Conservation (phyloP, 2,113 vertebrate species). For the Lycaon pictus region DNA sequence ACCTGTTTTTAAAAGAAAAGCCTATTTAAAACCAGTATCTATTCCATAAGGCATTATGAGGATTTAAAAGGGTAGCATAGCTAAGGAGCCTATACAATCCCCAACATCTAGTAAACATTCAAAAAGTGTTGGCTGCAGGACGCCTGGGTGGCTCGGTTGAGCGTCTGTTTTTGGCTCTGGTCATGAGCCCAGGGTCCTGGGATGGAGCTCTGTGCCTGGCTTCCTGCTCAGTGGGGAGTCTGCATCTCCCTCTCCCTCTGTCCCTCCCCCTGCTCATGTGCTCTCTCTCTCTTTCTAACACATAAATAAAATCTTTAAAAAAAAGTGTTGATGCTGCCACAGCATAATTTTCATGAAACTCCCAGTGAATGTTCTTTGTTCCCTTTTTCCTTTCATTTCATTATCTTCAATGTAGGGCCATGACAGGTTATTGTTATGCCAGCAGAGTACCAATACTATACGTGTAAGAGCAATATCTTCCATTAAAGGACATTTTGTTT, state of each 20-base stretch:
- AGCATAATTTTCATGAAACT: background rate
- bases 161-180: background rate
- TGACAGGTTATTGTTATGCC: background rate
- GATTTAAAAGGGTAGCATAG: constrained; percentile 31
- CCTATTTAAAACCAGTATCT: background rate
- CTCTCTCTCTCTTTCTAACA: background rate
- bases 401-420: background rate
- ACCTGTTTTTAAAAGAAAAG: background rate
- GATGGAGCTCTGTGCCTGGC: background rate
- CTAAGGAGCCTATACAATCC: background rate
- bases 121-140: background rate
- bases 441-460: background rate
- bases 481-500: background rate
- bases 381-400: background rate
- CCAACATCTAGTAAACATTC: background rate
- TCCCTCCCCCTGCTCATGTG: background rate
- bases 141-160: background rate
- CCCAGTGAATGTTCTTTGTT: background rate
- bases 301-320: background rate
- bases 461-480: background rate
- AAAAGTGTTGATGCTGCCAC: background rate
- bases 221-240: background rate
- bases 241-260: background rate
- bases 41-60: background rate
- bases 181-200: background rate